Evolutionary conservation across 2,888 invertebrate species (phyloP), one percentile per base, ranked within the genome.

Genomic region (Hypomecis atomaria): DNA sequence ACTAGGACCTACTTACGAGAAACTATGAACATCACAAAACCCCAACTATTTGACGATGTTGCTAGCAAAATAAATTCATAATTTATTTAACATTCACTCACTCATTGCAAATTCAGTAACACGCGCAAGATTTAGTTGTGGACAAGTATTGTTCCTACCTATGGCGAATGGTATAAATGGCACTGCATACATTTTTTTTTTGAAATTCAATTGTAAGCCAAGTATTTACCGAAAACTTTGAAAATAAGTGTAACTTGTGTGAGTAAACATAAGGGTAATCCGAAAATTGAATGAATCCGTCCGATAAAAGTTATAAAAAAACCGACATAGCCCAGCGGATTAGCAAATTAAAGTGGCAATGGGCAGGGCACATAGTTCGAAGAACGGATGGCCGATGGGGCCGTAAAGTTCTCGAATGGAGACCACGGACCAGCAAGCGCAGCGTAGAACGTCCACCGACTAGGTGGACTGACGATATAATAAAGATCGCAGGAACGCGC

Each of bases 11-110:
- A 90, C 84, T 83, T 87, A 89, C 77, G 76, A 81, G 78, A 83
- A 85, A 82, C 87, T 89, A 87, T 87, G 76, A 88, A 87, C 89
- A 87, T 89, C 88, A 87, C 89, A 81, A 84, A 88, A 86, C 85
- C 78, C 62, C 66, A 67, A 65, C 66, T 69, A 67, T 67, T 65
- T 67, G 66, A 83, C 71, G 66, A 74, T 78, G 81, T 75, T 79
- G 82, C 82, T 84, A 85, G 81, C 71, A 81, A 80, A 52, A 84
- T 72, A 73, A 82, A 79, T 71, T 71, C 77, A 77, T 56, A 48
- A 23, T 67, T 57, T 66, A 63, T 62, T 66, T 61, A 53, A 69
- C 62, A 67, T 67, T 69, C 70, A 73, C 70, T 68, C 71, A 78
- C 70, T 68, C 71, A 78, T 80, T 81, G 82, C 81, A 83, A 79